Base-by-base conservation (phyloP, 2,113 vertebrate species). In the Herpetotheres cachinnans region DNA sequence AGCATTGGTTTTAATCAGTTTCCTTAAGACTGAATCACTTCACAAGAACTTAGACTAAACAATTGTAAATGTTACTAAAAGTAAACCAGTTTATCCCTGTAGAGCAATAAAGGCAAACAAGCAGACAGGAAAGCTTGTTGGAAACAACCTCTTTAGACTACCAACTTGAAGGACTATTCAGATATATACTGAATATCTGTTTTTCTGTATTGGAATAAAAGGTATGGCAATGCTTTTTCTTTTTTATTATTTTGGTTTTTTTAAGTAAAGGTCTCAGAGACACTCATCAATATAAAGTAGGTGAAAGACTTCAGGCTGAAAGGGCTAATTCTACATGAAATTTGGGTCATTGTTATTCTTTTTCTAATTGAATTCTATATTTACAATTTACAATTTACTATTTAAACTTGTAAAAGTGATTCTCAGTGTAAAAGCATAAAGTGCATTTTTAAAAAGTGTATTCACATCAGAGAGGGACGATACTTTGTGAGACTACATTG, bases 1-100 rank as follows among this genome's bases (percentile, higher is more conserved):
- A 3, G 2, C 61, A 77, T 30, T 79, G 47, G 26, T 46, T 94
- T 85, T 49, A 93, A 54, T 38, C 59, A 24, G n/a, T 69, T 96
- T 96, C 61, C 70, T 73, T 82, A 85, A 93, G 50, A 55, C 78
- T 90, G 65, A 93, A 46, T 91, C 66, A 88, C 59, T 85, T 94
- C 29, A 56, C 55, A 88, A 79, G 44, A 79, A 87, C 38, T 78
- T 86, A 94, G 84, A 96, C 89, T 93, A 90, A 95, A 90, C 42
- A 96, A 73, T 8, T 94, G 36, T 79, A 89, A 72, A 89, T 49
- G 40, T 86, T 86, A 29, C 81, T 93, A 63, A 80, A 95, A 88
- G 70, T 89, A 85, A 86, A 66, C 40, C 15, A 56, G 18, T 54
- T 86, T 78, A 76, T 65, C 65, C 65, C 26, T 44, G 25, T 25